Conservation (phyloP, 2,797 vertebrate genomes). For the Pseudochirops cupreus region DNA sequence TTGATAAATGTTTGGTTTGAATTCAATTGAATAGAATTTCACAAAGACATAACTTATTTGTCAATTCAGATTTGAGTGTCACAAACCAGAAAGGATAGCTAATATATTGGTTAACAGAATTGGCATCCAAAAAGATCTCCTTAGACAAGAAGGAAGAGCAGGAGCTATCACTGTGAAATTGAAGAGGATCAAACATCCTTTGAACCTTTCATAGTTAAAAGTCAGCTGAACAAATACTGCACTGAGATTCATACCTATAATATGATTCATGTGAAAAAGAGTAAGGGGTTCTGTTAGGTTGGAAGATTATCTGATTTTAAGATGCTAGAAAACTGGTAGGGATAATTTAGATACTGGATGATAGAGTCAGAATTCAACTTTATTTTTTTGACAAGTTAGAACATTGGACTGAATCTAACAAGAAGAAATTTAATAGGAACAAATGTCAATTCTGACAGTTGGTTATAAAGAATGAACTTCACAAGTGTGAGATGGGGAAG, state of each 20-base stretch:
- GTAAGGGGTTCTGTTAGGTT: neutral
- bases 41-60: neutral
- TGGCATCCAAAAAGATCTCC: neutral
- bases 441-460: neutral
- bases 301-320: neutral
- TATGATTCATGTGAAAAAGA: neutral
- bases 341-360: neutral
- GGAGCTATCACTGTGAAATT: neutral
- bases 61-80: neutral
- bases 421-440: neutral
- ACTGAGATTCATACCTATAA: neutral
- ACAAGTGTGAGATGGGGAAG: neutral
- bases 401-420: neutral
- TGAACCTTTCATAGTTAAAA: neutral
- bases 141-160: neutral
- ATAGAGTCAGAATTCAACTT: neutral
- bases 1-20: neutral
- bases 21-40: neutral
- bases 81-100: neutral
- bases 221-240: neutral
- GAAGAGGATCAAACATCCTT: neutral
- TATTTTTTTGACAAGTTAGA: neutral
- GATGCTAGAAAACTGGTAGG: neutral
- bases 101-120: neutral
- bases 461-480: neutral